phyloP scores from a whole-genome alignment of 1,140 invertebrate genomes.

The Ceratitis capitata region DNA sequence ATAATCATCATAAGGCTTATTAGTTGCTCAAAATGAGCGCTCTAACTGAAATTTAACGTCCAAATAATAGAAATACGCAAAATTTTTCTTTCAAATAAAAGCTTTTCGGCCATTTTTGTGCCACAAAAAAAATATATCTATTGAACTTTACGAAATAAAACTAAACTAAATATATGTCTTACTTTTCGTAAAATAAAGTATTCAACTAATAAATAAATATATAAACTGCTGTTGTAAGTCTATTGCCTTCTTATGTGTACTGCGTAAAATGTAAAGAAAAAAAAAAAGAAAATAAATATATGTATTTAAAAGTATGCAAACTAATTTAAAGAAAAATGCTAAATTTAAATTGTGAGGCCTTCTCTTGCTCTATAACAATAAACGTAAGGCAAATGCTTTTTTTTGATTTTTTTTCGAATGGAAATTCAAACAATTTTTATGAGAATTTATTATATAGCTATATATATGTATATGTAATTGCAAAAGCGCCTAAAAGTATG shows the following conservation, averaged over 20 bases:
- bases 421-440: too few relatives aligned
- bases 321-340: not conserved
- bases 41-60: not conserved
- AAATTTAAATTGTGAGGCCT: conserved; percentile 13
- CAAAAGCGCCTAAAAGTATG: not conserved
- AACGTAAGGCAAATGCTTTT: not conserved
- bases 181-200: not conserved
- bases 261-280: not conserved
- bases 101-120: not conserved
- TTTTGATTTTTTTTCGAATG: not conserved
- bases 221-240: conserved; percentile 8
- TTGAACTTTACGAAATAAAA: not conserved
- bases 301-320: not conserved
- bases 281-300: not conserved
- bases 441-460: too few relatives aligned
- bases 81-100: not conserved
- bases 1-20: not conserved
- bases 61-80: not conserved
- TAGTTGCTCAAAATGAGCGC: not conserved
- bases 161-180: not conserved
- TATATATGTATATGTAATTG: too few relatives aligned
- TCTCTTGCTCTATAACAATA: not conserved
- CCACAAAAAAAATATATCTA: not conserved
- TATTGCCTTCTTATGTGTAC: conserved; percentile 5
- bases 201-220: not conserved